These are phyloP conservation scores for Penaeus japonicus DNA, from an alignment of 1,140 invertebrate genomes.

Conservation along the genomic window DNA sequence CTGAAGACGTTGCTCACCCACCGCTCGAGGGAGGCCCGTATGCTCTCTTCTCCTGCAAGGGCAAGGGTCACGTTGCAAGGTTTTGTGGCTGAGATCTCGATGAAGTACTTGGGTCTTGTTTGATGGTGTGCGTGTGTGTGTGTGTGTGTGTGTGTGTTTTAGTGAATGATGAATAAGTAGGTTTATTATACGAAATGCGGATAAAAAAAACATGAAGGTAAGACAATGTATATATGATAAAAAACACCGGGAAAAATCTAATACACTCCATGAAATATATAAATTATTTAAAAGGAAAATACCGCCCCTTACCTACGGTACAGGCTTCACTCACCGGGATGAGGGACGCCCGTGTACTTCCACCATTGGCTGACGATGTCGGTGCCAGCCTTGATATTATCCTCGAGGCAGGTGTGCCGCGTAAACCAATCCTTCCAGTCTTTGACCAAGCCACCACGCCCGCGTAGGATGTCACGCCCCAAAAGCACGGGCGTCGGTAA, in stretches of 20 bases:
- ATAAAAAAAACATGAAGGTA: too few relatives aligned
- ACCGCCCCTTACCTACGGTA: too few relatives aligned
- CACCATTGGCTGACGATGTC: slow-evolving; percentile 38
- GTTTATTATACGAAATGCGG: too few relatives aligned
- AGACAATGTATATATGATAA: too few relatives aligned
- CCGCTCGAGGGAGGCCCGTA: slow-evolving; percentile 34
- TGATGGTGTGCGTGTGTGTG: too few relatives aligned
- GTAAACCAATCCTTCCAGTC: slow-evolving; percentile 50
- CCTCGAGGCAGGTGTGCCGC: slow-evolving; percentile 30
- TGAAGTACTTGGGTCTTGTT: too few relatives aligned
- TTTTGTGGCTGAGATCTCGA: too few relatives aligned
- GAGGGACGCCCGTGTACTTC: slow-evolving; percentile 29
- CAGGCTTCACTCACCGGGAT: slow-evolving; percentile 30
- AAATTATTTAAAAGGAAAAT: too few relatives aligned
- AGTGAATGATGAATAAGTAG: too few relatives aligned
- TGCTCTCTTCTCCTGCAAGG: background rate
- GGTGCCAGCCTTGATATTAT: background rate
- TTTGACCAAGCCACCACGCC: slow-evolving; percentile 20
- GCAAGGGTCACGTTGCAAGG: background rate
- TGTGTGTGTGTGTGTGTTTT: too few relatives aligned
- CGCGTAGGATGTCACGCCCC: slow-evolving; percentile 37
- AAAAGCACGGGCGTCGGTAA: slow-evolving; percentile 35
- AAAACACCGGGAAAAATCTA: too few relatives aligned
- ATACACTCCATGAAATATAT: too few relatives aligned
- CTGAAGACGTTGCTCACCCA: slow-evolving; percentile 41